phyloP scores from a whole-genome alignment of 1,140 invertebrate genomes.

The Mylabris phalerata region DNA sequence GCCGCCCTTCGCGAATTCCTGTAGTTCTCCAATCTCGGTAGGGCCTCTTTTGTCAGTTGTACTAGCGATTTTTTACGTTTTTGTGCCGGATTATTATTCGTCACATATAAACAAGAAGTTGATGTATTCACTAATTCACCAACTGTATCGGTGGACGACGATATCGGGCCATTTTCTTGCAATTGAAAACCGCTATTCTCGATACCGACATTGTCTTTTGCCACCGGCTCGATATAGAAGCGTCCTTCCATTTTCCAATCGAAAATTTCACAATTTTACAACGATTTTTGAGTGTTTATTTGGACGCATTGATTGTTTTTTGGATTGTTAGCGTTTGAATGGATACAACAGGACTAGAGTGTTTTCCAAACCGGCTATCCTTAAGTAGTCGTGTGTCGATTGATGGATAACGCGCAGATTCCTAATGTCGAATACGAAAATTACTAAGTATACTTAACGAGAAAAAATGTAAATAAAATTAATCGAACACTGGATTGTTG shows the following conservation, averaged over 20 bases:
- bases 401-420: slow-evolving; percentile 16
- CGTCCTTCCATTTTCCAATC: slow-evolving; percentile 14
- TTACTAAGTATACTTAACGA: slow-evolving; percentile 13
- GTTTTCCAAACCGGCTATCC: slow-evolving; percentile 8
- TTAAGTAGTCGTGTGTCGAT: slow-evolving; percentile 13
- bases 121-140: slow-evolving; percentile 5
- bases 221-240: slow-evolving; percentile 5
- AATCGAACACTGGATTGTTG: neutral
- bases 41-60: slow-evolving; percentile 63
- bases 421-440: slow-evolving; percentile 8
- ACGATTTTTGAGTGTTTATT: too few species aligned
- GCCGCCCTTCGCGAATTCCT: slow-evolving; percentile 66
- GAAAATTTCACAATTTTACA: neutral
- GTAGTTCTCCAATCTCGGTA: slow-evolving; percentile 85
- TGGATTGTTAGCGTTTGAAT: slow-evolving; percentile 6
- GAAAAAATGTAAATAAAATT: slow-evolving; percentile 7
- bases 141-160: slow-evolving; percentile 14
- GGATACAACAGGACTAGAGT: slow-evolving; percentile 8
- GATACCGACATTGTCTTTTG: slow-evolving; percentile 13
- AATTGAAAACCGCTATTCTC: slow-evolving; percentile 33
- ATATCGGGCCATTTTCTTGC: slow-evolving; percentile 24
- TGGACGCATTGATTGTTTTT: neutral
- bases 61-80: slow-evolving; percentile 47
- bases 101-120: neutral
- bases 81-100: neutral